These are phyloP conservation scores for Alligator sinensis DNA, from an alignment of 2,113 vertebrate species.

Conservation along the genomic window DNA sequence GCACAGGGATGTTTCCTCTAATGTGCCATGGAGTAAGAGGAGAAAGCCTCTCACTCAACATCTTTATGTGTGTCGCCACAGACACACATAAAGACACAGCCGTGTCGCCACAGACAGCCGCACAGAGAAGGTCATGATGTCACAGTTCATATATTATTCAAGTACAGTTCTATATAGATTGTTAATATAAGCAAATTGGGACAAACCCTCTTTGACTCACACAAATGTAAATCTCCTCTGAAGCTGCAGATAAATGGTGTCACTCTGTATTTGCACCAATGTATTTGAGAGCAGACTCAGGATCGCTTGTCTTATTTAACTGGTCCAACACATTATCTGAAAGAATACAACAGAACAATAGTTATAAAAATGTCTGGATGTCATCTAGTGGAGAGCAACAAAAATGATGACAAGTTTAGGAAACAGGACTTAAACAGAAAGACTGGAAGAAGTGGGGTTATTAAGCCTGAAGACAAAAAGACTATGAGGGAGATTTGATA, in stretches of 20 bases:
- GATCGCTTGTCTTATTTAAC: background rate
- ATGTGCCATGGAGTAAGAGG: background rate
- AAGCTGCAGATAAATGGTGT: background rate
- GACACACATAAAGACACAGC: no score
- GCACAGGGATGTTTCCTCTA: background rate
- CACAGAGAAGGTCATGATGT: background rate
- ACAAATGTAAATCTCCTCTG: background rate
- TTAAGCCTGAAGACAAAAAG: no score
- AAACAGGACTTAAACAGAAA: no score
- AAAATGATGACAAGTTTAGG: no score
- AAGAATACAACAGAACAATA: background rate
- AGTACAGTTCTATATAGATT: background rate
- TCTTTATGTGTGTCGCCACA: background rate
- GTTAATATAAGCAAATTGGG: background rate
- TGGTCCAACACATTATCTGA: background rate
- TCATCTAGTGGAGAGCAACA: no score
- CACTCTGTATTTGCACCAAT: background rate
- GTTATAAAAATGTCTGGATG: background rate
- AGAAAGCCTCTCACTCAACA: background rate
- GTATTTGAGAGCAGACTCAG: background rate
- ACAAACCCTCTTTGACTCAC: background rate
- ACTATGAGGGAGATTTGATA: no score
- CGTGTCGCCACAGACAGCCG: no score
- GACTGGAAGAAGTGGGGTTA: no score
- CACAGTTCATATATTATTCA: background rate